Percentiles rank a stretch among this genome's conserved stretches.
phyloP scores from a whole-genome alignment of 2,113 vertebrate species.

The Gymnocephalus cernua region DNA sequence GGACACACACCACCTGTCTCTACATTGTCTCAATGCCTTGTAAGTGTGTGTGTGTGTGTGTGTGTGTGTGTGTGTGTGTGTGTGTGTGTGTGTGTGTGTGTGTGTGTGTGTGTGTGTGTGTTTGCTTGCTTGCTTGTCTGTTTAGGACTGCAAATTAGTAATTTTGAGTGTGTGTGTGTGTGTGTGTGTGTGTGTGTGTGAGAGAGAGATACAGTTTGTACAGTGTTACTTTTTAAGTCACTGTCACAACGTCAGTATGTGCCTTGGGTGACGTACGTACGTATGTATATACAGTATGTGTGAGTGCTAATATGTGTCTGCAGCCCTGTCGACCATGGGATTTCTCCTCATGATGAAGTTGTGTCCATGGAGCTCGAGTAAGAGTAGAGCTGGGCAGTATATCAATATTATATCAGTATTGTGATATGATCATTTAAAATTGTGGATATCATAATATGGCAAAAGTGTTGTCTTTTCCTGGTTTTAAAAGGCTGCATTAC shows the following conservation, averaged over 20 bases:
- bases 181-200: not conserved
- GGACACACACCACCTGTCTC: constrained; percentile 56
- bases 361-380: not conserved
- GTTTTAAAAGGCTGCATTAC: too few species aligned
- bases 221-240: constrained; percentile 14
- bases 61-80: not conserved
- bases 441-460: too few species aligned
- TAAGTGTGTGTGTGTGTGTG: not conserved
- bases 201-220: not conserved
- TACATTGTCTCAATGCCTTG: constrained; percentile 18
- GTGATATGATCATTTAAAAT: too few species aligned
- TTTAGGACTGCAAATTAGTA: constrained; percentile 23
- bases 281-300: not conserved
- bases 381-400: too few species aligned
- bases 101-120: not conserved
- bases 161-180: not conserved
- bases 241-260: constrained; percentile 14
- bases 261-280: not conserved
- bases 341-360: not conserved
- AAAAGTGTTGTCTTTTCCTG: too few species aligned
- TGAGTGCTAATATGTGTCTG: constrained; percentile 16
- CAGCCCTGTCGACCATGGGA: not conserved
- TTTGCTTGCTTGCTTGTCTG: not conserved
- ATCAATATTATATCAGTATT: too few species aligned
- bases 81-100: not conserved